Evolutionary conservation across 2,113 vertebrate genomes (phyloP), one percentile per base, ranked within the genome.

Genomic region (Catagonus wagneri): DNA sequence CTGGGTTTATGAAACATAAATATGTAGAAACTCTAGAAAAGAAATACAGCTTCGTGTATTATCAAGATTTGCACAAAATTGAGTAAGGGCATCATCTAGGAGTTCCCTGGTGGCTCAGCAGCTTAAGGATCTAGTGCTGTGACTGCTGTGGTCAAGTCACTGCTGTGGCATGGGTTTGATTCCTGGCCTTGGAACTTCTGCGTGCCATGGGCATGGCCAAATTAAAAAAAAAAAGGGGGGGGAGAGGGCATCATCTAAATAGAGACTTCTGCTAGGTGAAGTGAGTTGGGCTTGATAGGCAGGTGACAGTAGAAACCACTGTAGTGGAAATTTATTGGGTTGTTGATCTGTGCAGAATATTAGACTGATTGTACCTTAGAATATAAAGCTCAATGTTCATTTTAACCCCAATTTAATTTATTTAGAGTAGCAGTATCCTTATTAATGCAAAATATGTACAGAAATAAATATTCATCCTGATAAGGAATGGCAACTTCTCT

Each of bases 21-120:
- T 72, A 13, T 74, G 87, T 36, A 95, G 79, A 93, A 79, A 66
- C 17, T 63, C 34, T 75, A 72, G 69, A 78, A 80, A 92, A 97
- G 29, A 94, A 89, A 44, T 39, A 69, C 44, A 68, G 15, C 36
- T 36, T 23, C 19, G 22, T 27, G 9, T 87, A 36, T 86, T 86
- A 34, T 66, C 22, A n/a, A 85, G 68, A 17, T n/a, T 83, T 95
- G 36, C 17, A 16, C 22, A 78, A 58, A 74, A 27, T 34, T 79
- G 58, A 89, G 61, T 65, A 84, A 58, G 60, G 32, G 29, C 19
- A 58, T 52, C 22, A 39, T 74, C 69, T 75, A 50, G 44, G 44
- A 44, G 44, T 44, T 44, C 44, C 44, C 44, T 44, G 44, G 44
- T 44, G 44, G 44, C 44, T 44, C 44, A 44, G 44, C 44, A 44